Evolutionary conservation across 2,797 vertebrate genomes (phyloP).

Genomic region (Fringilla coelebs): DNA sequence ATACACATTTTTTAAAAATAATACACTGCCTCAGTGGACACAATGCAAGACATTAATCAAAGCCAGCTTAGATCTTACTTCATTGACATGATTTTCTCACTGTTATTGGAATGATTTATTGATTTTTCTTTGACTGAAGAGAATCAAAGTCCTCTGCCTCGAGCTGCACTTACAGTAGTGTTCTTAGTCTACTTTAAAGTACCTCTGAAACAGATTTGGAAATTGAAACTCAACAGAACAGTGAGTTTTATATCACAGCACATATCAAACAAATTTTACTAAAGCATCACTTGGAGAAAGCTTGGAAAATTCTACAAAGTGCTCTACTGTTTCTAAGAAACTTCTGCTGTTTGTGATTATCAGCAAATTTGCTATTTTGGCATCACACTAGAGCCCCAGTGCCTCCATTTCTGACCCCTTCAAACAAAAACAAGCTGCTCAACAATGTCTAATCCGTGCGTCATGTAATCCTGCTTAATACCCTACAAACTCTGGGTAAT

Average conservation of each 20-base stretch:
- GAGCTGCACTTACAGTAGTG: neutral
- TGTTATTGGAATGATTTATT: neutral
- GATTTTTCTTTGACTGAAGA: neutral
- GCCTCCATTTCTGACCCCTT: conserved; percentile 62
- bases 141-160: neutral
- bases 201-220: neutral
- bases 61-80: neutral
- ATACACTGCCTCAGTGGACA: neutral
- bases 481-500: conserved; percentile 80
- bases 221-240: neutral
- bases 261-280: neutral
- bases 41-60: neutral
- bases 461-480: conserved; percentile 83
- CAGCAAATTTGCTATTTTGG: neutral
- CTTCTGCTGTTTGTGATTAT: neutral
- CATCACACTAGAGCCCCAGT: conserved; percentile 21
- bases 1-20: neutral
- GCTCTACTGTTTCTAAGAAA: neutral
- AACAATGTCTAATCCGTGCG: conserved; percentile 80
- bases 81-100: neutral
- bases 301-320: neutral
- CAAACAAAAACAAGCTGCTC: conserved; percentile 79
- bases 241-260: neutral
- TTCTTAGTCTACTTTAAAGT: neutral
- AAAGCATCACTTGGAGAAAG: neutral